Percentiles rank a stretch among this genome's conserved stretches.
phyloP scores from a whole-genome alignment of 2,888 invertebrate species.

The Agrochola macilenta region DNA sequence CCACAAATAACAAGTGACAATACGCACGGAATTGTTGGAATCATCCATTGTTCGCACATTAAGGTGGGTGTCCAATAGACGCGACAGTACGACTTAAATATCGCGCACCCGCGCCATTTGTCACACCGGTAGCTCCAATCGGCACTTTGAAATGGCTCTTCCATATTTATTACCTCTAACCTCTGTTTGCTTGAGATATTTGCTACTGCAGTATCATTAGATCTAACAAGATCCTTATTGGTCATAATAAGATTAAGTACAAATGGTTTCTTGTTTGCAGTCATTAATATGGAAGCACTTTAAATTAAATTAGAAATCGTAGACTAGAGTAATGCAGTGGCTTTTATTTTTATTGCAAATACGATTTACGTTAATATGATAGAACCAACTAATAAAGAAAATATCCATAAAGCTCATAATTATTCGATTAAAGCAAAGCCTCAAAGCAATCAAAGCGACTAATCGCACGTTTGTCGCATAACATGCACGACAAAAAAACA shows the following conservation, averaged over 20 bases:
- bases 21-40: conserved; percentile 54
- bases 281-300: conserved; percentile 29
- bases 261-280: conserved; percentile 24
- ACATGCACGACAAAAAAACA: conserved; percentile 29
- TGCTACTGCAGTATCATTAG: conserved; percentile 29
- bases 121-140: conserved; percentile 38
- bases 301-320: conserved; percentile 22
- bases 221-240: conserved; percentile 33
- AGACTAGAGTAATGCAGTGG: neutral
- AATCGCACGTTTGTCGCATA: conserved; percentile 40
- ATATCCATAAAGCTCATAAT: conserved; percentile 14
- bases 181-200: conserved; percentile 26
- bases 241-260: conserved; percentile 28
- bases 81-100: conserved; percentile 46
- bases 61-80: conserved; percentile 47
- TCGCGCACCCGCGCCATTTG: conserved; percentile 43
- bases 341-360: neutral
- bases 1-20: conserved; percentile 62
- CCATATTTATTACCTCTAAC: conserved; percentile 48
- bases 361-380: neutral
- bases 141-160: conserved; percentile 44
- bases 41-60: conserved; percentile 62
- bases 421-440: conserved; percentile 4
- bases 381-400: neutral
- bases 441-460: conserved; percentile 30